phyloP scores from a whole-genome alignment of 1,140 invertebrate species.

The Drosophila teissieri region DNA sequence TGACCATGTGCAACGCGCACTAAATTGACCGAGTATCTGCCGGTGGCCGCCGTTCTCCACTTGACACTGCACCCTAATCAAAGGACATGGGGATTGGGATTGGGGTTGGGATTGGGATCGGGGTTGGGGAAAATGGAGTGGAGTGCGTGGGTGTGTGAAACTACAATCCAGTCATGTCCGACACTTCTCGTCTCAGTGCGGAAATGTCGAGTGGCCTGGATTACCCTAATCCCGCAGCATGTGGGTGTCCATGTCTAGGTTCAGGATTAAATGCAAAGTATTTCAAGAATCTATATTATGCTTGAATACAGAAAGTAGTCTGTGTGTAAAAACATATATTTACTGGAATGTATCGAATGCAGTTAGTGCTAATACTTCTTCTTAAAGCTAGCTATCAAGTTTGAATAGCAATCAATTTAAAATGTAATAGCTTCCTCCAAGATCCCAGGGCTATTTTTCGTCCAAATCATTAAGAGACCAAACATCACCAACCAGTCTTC shows the following conservation, averaged over 20 bases:
- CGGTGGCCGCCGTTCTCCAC: slow-evolving; percentile 25
- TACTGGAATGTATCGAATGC: too few species aligned
- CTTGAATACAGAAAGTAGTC: too few species aligned
- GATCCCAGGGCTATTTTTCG: slow-evolving; percentile 3
- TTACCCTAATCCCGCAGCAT: slow-evolving; percentile 28
- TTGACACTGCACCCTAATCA: slow-evolving; percentile 50
- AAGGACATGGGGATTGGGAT: not conserved
- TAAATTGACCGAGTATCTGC: slow-evolving; percentile 43
- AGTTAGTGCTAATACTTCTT: too few species aligned
- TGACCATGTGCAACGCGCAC: slow-evolving; percentile 61
- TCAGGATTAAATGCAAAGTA: not conserved
- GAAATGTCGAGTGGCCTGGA: slow-evolving; percentile 29
- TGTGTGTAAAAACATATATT: too few species aligned
- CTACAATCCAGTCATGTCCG: slow-evolving; percentile 28
- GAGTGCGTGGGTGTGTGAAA: slow-evolving; percentile 18
- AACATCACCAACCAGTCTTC: slow-evolving; percentile 21
- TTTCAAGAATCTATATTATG: not conserved
- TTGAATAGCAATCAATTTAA: not conserved
- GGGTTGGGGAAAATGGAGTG: not conserved
- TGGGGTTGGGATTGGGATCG: not conserved
- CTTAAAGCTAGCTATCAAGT: too few species aligned
- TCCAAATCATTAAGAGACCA: slow-evolving; percentile 38
- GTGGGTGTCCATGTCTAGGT: not conserved
- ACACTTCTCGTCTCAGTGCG: slow-evolving; percentile 22
- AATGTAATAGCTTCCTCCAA: slow-evolving; percentile 13